Percentiles rank a stretch among this genome's conserved stretches.
phyloP scores from a whole-genome alignment of 2,113 vertebrate species.

The Gymnogyps californianus region DNA sequence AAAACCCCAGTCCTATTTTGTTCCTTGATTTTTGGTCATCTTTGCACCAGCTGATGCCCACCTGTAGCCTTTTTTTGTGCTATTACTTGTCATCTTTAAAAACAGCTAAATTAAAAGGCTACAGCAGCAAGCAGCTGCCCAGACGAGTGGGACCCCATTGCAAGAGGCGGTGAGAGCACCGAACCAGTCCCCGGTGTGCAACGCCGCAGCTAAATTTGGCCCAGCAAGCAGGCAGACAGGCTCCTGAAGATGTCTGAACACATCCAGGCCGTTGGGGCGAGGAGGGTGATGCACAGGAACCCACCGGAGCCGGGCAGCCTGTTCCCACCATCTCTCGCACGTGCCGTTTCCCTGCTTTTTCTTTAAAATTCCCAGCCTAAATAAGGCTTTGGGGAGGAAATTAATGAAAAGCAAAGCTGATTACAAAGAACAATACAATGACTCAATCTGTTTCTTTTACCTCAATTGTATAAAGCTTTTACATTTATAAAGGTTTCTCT shows the following conservation, averaged over 20 bases:
- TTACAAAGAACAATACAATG: slow-evolving; percentile 70
- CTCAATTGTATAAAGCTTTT: slow-evolving; percentile 58
- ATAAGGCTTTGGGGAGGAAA: slow-evolving; percentile 55
- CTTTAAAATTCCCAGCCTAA: slow-evolving; percentile 44
- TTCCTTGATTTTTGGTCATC: background rate
- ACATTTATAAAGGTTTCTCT: slow-evolving; percentile 47
- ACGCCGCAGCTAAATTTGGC: background rate
- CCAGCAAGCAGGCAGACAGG: background rate
- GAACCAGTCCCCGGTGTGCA: fast-evolving
- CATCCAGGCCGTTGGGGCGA: fast-evolving
- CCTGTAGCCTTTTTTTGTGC: background rate
- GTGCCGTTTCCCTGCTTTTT: background rate
- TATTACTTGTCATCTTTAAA: background rate
- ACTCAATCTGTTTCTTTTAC: slow-evolving; percentile 62
- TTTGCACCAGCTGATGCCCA: background rate
- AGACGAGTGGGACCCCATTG: background rate
- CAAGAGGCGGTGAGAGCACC: background rate
- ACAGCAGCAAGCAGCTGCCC: background rate
- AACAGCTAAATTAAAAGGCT: background rate
- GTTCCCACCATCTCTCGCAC: slow-evolving; percentile 1
- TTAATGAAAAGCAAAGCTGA: slow-evolving; percentile 65
- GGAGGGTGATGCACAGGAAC: background rate
- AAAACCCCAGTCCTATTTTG: background rate
- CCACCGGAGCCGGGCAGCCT: background rate
- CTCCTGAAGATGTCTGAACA: background rate